Conservation (phyloP, 2,888 invertebrate species). For the Diplazon laetatorius region DNA sequence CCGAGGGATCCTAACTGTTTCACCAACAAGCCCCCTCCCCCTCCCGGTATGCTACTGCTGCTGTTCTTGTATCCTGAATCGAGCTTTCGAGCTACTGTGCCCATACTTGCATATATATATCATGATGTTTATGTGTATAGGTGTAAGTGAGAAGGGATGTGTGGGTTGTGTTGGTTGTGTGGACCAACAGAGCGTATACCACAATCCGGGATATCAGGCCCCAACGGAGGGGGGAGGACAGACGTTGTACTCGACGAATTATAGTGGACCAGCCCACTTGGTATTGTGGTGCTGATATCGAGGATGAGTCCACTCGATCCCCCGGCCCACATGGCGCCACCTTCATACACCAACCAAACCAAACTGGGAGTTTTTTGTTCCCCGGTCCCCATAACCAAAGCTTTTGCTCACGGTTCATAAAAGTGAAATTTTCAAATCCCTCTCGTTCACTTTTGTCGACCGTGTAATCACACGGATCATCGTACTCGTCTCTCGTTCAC, state of each 20-base stretch:
- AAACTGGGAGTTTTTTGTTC: too few species aligned
- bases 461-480: too few species aligned
- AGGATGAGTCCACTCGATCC: slow-evolving; percentile 80
- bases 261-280: slow-evolving; percentile 68
- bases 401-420: too few species aligned
- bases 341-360: slow-evolving; percentile 35
- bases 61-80: slow-evolving; percentile 32
- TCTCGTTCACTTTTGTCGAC: too few species aligned
- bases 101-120: neutral
- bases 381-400: too few species aligned
- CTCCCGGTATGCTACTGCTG: slow-evolving; percentile 3
- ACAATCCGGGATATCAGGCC: too few species aligned
- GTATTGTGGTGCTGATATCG: slow-evolving; percentile 78
- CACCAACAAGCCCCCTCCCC: slow-evolving; percentile 61
- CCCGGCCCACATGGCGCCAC: slow-evolving; percentile 80
- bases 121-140: neutral
- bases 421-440: too few species aligned
- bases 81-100: slow-evolving; percentile 23
- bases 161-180: too few species aligned
- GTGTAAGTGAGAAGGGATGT: too few species aligned
- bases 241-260: slow-evolving; percentile 62
- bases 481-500: too few species aligned
- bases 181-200: too few species aligned
- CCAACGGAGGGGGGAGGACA: slow-evolving; percentile 46
- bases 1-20: slow-evolving; percentile 79